Evolutionary conservation across 2,888 invertebrate species (phyloP), one percentile per base, ranked within the genome.

Genomic region (Biston betularia): DNA sequence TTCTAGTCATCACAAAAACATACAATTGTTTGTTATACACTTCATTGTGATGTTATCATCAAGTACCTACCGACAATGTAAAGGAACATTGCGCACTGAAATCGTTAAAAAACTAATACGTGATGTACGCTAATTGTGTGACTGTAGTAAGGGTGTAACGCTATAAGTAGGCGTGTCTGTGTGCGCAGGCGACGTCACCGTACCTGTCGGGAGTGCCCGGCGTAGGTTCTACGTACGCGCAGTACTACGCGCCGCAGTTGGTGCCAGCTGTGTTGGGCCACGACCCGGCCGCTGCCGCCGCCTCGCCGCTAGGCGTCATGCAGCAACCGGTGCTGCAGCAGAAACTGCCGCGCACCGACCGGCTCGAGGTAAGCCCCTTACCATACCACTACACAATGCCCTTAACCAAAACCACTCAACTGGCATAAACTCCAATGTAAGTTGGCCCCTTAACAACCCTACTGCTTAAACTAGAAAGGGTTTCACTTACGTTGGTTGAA

Each of bases 261-360:
- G 97, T 98, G 96, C 98, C 97, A 83, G 96, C 97, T 82, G 95
- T 98, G 94, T 96, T 98, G 94, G 97, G 97, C 72, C 97, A 97
- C 79, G 98, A 98, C 94, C 98, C 97, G 74, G 95, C 97, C 83
- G 96, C 80, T 94, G 96, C 89, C 88, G 95, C 87, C 70, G 97
- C 96, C 83, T 97, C 97, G 85, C 97, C 97, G 77, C 95, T 98
- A 81, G 97, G 97, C 96, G 91, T 97, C 95, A 91, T 97, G 97
- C 95, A 97, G 96, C 90, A 97, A 95, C 91, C 97, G 94, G 94
- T 97, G 97, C 90, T 97, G 96, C 94, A 98, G 94, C 98, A 98
- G 95, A 98, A 98, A 95, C 95, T 98, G 95, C 97, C 97, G 83
- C 97, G 98, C 94, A 97, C 98, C 89, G 98, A 98, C 94, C 96